Evolutionary conservation across 2,888 invertebrate species (phyloP).

Genomic region (Lamellibrachia columna): DNA sequence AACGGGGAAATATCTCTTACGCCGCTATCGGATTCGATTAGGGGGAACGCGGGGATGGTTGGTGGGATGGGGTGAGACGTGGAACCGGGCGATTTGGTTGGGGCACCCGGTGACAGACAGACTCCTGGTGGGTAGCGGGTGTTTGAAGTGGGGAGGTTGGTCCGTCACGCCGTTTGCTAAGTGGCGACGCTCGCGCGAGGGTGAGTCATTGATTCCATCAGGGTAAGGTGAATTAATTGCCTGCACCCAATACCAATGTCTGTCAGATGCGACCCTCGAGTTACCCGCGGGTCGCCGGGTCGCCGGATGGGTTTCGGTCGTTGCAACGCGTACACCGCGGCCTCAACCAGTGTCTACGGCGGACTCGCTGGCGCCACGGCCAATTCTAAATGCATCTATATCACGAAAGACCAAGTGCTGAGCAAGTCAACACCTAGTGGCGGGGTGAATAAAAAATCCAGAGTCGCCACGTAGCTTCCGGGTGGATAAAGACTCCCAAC

Average conservation of each 20-base stretch:
- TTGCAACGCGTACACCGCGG: background rate
- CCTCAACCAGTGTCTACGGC: background rate
- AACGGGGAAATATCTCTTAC: background rate
- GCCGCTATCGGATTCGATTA: background rate
- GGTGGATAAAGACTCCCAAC: background rate
- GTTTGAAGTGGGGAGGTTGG: background rate
- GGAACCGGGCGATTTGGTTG: background rate
- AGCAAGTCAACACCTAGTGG: background rate
- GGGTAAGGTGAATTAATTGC: slow-evolving; percentile 1
- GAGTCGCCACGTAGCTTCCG: background rate
- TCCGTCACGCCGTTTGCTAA: background rate
- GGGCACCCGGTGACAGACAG: background rate
- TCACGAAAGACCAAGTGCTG: background rate
- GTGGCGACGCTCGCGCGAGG: background rate
- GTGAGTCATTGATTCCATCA: background rate
- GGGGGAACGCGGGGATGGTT: background rate
- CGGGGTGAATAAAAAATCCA: background rate
- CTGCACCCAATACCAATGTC: slow-evolving; percentile 2
- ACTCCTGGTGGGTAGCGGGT: background rate
- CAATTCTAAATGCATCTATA: background rate
- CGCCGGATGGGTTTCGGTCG: background rate
- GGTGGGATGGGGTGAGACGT: background rate
- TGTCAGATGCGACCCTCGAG: background rate
- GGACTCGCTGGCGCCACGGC: background rate
- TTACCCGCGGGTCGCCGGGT: background rate